These are phyloP conservation scores for Oostethus manadensis DNA, from an alignment of 2,113 vertebrate genomes.

Conservation along the genomic window DNA sequence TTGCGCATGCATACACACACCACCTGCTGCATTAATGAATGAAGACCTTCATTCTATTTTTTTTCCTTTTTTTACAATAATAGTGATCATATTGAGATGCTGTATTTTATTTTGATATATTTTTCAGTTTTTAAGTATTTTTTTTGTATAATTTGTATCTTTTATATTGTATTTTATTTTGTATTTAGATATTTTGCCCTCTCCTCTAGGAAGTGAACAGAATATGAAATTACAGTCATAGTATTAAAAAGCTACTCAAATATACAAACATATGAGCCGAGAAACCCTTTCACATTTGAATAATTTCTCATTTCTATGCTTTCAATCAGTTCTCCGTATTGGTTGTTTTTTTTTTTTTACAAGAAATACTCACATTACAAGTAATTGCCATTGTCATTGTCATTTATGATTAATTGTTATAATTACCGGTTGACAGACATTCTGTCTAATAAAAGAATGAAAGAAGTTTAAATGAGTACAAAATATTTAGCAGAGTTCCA, in stretches of 20 bases:
- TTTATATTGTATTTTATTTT: too few species aligned
- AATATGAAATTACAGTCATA: neutral
- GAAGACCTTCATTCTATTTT: neutral
- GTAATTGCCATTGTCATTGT: slow-evolving; percentile 18
- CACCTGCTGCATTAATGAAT: neutral
- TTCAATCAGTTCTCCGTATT: slow-evolving; percentile 40
- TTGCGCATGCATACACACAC: neutral
- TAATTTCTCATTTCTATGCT: slow-evolving; percentile 66
- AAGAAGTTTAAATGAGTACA: too few species aligned
- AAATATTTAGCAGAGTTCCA: too few species aligned
- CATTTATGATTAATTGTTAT: too few species aligned
- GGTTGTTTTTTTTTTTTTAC: slow-evolving; percentile 7
- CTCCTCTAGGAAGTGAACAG: neutral
- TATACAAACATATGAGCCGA: slow-evolving; percentile 18
- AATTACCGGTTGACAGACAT: neutral
- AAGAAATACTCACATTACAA: slow-evolving; percentile 29
- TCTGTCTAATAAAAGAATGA: too few species aligned
- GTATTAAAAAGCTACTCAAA: slow-evolving; percentile 8
- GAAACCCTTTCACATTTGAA: slow-evolving; percentile 51
- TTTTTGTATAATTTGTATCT: too few species aligned
- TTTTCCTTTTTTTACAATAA: neutral
- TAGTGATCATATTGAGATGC: too few species aligned
- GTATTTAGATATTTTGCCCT: too few species aligned
- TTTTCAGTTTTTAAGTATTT: too few species aligned
- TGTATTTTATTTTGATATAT: too few species aligned